phyloP scores from a whole-genome alignment of 2,888 invertebrate genomes.

The Caenorhabditis parvicauda region DNA sequence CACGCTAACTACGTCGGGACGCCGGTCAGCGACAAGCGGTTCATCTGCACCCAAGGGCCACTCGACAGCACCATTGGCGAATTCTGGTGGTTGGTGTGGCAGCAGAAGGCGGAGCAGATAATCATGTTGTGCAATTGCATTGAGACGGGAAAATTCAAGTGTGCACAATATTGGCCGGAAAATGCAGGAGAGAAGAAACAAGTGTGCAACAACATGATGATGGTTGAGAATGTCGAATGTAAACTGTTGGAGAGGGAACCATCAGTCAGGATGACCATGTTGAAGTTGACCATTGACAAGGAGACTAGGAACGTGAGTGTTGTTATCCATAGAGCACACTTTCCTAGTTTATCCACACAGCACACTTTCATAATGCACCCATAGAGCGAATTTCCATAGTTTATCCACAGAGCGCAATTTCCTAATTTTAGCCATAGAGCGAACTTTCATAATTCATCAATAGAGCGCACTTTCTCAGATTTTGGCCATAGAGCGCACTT shows the following conservation, averaged over 20 bases:
- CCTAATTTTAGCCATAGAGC: too few species aligned
- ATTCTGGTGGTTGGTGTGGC: slow-evolving; percentile 28
- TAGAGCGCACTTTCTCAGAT: too few species aligned
- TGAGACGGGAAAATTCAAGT: slow-evolving; percentile 71
- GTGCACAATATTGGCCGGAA: slow-evolving; percentile 65
- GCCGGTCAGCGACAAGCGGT: too few species aligned
- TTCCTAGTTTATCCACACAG: too few species aligned
- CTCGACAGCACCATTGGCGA: slow-evolving; percentile 21
- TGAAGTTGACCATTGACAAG: not conserved
- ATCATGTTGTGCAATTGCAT: slow-evolving; percentile 44
- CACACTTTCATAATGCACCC: too few species aligned
- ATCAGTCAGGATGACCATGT: slow-evolving; percentile 7
- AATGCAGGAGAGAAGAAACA: slow-evolving; percentile 6
- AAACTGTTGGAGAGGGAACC: slow-evolving; percentile 9
- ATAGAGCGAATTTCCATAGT: too few species aligned
- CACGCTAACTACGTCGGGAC: slow-evolving; percentile 48
- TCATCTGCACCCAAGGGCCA: too few species aligned
- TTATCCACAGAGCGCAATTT: too few species aligned
- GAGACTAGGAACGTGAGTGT: not conserved
- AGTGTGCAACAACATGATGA: not conserved
- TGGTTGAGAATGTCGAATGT: not conserved
- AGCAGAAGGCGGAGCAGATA: slow-evolving; percentile 23
- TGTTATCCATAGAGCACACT: too few species aligned
- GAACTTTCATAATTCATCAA: too few species aligned
- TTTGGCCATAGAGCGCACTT: too few species aligned